Evolutionary conservation across 2,113 vertebrate genomes (phyloP).

Genomic region (Cacatua alba): DNA sequence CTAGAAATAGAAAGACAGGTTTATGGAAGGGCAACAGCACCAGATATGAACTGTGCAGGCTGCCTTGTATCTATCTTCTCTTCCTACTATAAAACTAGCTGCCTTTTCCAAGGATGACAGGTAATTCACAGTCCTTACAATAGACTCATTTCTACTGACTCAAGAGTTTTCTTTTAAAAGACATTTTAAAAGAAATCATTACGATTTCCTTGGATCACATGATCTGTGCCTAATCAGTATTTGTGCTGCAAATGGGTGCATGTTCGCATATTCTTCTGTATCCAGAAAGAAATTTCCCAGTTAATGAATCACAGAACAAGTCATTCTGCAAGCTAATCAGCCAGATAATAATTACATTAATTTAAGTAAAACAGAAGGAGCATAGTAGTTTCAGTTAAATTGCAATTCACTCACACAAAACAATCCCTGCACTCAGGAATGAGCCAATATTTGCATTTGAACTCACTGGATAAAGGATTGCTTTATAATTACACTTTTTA

Average conservation of each 20-base stretch:
- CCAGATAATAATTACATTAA: constrained; percentile 70
- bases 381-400: constrained; percentile 50
- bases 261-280: constrained; percentile 34
- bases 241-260: background rate
- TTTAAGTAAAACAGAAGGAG: constrained; percentile 67
- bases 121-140: constrained; percentile 17
- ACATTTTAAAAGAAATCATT: constrained; percentile 35
- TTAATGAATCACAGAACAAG: constrained; percentile 65
- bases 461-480: constrained; percentile 61
- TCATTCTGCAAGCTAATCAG: constrained; percentile 62
- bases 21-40: background rate
- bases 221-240: constrained; percentile 9
- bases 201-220: background rate
- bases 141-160: background rate
- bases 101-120: background rate
- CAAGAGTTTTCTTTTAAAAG: constrained; percentile 8
- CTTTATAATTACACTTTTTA: constrained; percentile 69
- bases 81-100: background rate
- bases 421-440: constrained; percentile 36
- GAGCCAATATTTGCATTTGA: constrained; percentile 76
- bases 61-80: background rate
- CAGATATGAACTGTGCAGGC: background rate
- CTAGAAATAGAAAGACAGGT: background rate
- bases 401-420: constrained; percentile 52
- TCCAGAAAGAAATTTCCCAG: constrained; percentile 36